phyloP scores from a whole-genome alignment of 2,113 vertebrate genomes.

The Rana temporaria region DNA sequence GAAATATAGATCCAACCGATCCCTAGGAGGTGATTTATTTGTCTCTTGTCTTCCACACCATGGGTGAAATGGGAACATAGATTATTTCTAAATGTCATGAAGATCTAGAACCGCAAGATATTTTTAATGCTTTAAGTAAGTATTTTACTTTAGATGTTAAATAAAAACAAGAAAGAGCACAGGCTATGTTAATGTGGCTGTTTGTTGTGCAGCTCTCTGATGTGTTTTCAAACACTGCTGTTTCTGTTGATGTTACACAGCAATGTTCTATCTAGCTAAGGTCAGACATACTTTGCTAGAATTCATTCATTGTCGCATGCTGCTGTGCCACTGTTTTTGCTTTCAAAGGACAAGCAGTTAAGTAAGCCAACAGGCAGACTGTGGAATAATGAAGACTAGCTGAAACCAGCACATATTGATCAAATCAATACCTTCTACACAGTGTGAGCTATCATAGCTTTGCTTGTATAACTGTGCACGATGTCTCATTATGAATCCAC shows the following conservation, averaged over 20 bases:
- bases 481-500: constrained; percentile 8
- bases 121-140: constrained; percentile 10
- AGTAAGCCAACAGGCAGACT: constrained; percentile 13
- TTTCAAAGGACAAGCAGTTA: constrained; percentile 26
- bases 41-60: not conserved
- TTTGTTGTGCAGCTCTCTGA: constrained; percentile 3
- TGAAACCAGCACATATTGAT: constrained; percentile 45
- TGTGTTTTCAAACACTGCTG: constrained; percentile 44
- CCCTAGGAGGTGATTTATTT: not conserved
- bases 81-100: constrained; percentile 3
- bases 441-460: constrained; percentile 2
- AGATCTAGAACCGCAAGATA: constrained; percentile 1
- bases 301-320: constrained; percentile 10
- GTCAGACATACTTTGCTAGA: not conserved
- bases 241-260: constrained; percentile 21
- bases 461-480: constrained; percentile 11
- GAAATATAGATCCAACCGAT: not conserved
- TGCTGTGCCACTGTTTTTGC: constrained; percentile 16
- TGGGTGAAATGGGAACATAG: not conserved
- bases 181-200: constrained; percentile 33
- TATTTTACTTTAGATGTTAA: constrained; percentile 31
- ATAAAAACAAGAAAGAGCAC: constrained; percentile 10
- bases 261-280: constrained; percentile 8
- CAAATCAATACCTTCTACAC: constrained; percentile 38
- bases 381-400: constrained; percentile 33